Conservation (phyloP, 2,888 invertebrate genomes). For the Opisthograptis luteolata region DNA sequence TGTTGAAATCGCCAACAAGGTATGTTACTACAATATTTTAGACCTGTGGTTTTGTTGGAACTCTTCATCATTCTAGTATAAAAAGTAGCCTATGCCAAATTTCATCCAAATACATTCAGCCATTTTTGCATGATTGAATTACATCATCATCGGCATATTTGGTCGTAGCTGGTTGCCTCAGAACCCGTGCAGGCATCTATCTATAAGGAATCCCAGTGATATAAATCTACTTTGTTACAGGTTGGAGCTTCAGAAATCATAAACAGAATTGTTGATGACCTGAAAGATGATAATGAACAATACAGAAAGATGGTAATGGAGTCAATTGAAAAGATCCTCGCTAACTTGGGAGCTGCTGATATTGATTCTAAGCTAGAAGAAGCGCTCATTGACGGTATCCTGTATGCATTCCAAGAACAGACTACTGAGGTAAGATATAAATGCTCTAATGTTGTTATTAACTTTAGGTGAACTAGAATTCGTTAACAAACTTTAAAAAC, state of each 20-base stretch:
- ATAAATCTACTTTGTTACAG: conserved; percentile 40
- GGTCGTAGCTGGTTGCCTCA: too few species aligned
- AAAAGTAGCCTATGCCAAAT: too few species aligned
- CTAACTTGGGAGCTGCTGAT: conserved; percentile 98
- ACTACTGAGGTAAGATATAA: conserved; percentile 92
- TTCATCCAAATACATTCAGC: too few species aligned
- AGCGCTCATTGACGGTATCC: conserved; percentile 99
- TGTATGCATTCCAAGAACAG: conserved; percentile 99
- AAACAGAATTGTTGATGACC: conserved; percentile 98
- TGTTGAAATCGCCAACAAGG: conserved; percentile 99
- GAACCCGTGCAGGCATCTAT: too few species aligned
- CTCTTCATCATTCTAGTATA: too few species aligned
- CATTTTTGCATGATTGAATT: too few species aligned
- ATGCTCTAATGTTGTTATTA: not conserved
- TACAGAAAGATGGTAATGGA: conserved; percentile 99
- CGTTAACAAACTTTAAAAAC: too few species aligned
- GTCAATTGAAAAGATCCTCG: conserved; percentile 99
- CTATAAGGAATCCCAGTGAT: too few species aligned
- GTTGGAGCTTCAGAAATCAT: conserved; percentile 99
- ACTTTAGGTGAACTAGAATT: too few species aligned
- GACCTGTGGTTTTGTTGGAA: too few species aligned
- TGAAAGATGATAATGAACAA: conserved; percentile 99
- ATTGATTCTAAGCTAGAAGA: conserved; percentile 99
- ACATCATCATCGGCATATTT: too few species aligned
- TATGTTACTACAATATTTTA: too few species aligned